Evolutionary conservation across 2,113 vertebrate species (phyloP).

Genomic region (Campylomormyrus tamandua): DNA sequence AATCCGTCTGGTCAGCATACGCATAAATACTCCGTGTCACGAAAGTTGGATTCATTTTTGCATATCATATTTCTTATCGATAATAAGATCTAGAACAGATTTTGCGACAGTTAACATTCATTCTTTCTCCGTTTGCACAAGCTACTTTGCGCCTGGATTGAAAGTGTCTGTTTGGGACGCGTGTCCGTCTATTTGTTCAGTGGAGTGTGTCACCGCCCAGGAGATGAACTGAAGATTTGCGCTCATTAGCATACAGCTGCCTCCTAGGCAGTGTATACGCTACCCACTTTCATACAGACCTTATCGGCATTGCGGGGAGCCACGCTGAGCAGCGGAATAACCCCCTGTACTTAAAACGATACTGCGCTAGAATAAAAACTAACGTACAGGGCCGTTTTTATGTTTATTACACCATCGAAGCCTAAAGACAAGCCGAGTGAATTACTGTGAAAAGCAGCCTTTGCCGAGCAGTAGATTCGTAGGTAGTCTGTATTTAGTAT

Average conservation of each 20-base stretch:
- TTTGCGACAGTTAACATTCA: neutral
- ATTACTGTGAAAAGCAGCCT: neutral
- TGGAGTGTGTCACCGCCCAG: constrained; percentile 54
- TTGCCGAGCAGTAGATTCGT: neutral
- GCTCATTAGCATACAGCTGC: constrained; percentile 90
- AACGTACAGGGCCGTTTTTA: neutral
- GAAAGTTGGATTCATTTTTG: neutral
- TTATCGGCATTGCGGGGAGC: constrained; percentile 45
- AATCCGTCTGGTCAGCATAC: neutral
- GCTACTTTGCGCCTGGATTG: neutral
- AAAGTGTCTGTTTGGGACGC: constrained; percentile 20
- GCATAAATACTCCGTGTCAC: neutral
- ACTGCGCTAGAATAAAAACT: neutral
- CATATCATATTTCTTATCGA: neutral
- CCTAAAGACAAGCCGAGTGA: neutral
- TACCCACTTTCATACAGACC: constrained; percentile 37
- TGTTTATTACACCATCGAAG: neutral
- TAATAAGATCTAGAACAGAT: neutral
- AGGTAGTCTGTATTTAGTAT: neutral
- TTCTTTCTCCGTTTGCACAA: neutral
- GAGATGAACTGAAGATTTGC: constrained; percentile 38
- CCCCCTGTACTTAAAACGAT: constrained; percentile 6
- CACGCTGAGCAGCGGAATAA: constrained; percentile 27
- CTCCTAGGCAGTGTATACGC: constrained; percentile 25
- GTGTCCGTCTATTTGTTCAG: constrained; percentile 65